Percentiles rank a stretch among this genome's conserved stretches.
These are phyloP conservation scores for Aix galericulata DNA, from an alignment of 2,113 vertebrate species.

Conservation along the genomic window DNA sequence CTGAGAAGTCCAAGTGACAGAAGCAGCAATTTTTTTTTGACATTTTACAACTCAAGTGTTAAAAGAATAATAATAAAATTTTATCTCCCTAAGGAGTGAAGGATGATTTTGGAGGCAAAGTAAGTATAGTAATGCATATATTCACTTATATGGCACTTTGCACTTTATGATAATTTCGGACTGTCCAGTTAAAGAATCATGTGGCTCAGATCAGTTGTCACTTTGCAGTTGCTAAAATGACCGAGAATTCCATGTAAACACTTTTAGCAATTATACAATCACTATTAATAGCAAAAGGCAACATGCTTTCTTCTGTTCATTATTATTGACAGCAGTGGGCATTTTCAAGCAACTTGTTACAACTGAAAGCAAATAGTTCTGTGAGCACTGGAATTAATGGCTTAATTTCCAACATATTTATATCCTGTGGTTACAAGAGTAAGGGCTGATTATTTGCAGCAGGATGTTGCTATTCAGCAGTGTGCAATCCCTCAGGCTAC, in stretches of 20 bases:
- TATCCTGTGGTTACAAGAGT: background rate
- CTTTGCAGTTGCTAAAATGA: constrained; percentile 43
- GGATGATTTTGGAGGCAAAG: background rate
- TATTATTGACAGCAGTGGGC: background rate
- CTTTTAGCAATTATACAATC: constrained; percentile 12
- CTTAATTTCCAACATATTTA: constrained; percentile 24
- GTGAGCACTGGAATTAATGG: background rate
- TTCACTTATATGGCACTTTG: background rate
- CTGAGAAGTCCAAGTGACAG: background rate
- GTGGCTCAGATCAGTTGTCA: constrained; percentile 20
- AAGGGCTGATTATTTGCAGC: constrained; percentile 5
- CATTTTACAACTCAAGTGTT: background rate
- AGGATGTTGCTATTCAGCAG: constrained; percentile 22
- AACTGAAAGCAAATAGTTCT: constrained; percentile 35
- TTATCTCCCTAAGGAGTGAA: background rate
- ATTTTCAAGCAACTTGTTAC: constrained; percentile 21
- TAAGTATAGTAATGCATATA: background rate
- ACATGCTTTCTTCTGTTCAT: background rate
- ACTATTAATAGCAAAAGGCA: constrained; percentile 26
- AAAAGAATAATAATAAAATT: background rate
- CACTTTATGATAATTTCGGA: constrained; percentile 2
- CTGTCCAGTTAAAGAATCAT: constrained; percentile 25
- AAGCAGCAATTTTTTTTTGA: background rate
- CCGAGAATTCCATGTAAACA: constrained; percentile 20
- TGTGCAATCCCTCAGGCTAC: constrained; percentile 30